Conservation (phyloP, 2,797 vertebrate species). For the Tenualosa ilisha region DNA sequence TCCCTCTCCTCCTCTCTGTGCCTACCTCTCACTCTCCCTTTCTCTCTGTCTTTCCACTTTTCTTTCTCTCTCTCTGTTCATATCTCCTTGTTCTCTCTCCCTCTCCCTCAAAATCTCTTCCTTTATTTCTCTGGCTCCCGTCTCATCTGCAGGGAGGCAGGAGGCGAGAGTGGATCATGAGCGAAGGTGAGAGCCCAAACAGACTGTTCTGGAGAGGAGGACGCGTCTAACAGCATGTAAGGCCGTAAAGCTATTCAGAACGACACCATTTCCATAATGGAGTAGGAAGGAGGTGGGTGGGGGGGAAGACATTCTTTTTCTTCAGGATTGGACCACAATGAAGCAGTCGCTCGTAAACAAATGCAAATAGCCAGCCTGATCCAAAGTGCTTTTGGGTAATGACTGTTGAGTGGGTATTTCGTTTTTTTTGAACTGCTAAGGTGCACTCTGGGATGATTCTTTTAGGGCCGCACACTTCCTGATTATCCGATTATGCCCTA, state of each 20-base stretch:
- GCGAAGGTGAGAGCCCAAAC: conserved; percentile 14
- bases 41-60: background rate
- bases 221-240: conserved; percentile 17
- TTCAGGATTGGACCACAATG: conserved; percentile 12
- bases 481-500: background rate
- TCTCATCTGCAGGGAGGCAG: conserved; percentile 12
- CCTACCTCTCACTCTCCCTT: background rate
- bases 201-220: conserved; percentile 1
- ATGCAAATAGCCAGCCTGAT: conserved; percentile 9
- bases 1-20: background rate
- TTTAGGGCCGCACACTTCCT: conserved; percentile 3
- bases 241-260: conserved; percentile 22
- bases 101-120: background rate
- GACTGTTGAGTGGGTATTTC: conserved; percentile 5
- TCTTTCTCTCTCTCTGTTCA: background rate
- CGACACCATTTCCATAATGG: conserved; percentile 18
- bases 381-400: conserved; percentile 11
- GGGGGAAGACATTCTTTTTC: background rate
- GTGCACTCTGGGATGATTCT: background rate
- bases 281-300: background rate
- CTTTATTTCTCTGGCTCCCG: conserved; percentile 8
- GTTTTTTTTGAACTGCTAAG: conserved; percentile 6
- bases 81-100: background rate
- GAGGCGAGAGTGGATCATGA: conserved; percentile 21
- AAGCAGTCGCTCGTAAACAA: conserved; percentile 10